These are phyloP conservation scores for Odontomyia ornata DNA, from an alignment of 2,888 invertebrate genomes.

Conservation along the genomic window DNA sequence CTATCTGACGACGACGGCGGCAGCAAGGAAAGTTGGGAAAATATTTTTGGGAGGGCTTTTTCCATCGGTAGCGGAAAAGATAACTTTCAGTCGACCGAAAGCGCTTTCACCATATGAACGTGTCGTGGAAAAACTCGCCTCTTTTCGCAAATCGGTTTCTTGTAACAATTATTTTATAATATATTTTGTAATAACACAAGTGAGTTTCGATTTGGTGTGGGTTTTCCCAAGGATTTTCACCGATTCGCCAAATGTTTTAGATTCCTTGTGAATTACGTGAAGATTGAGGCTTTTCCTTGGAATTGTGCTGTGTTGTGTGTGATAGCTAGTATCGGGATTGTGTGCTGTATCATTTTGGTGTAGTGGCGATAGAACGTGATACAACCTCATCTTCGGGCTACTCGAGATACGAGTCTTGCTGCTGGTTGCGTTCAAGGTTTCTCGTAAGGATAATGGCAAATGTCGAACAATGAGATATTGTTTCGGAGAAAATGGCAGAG, in stretches of 20 bases:
- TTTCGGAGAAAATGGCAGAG: background rate
- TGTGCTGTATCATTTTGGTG: background rate
- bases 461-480: background rate
- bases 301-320: conserved; percentile 32
- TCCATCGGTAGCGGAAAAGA: conserved; percentile 11
- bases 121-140: conserved; percentile 24
- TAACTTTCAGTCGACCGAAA: conserved; percentile 43
- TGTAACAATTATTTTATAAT: conserved; percentile 26
- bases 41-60: conserved; percentile 28
- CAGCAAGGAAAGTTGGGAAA: conserved; percentile 24
- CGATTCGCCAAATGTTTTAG: background rate
- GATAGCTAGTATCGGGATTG: background rate
- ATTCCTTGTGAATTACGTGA: conserved; percentile 11
- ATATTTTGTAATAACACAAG: conserved; percentile 29
- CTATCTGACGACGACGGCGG: background rate
- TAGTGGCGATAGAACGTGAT: conserved; percentile 2
- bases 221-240: conserved; percentile 16
- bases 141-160: conserved; percentile 30
- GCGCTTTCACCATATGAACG: conserved; percentile 34
- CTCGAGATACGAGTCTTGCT: background rate
- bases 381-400: background rate
- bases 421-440: background rate
- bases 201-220: conserved; percentile 8
- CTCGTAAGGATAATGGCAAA: background rate
- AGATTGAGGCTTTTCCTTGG: conserved; percentile 7